Evolutionary conservation across 2,797 vertebrate genomes (phyloP).

Genomic region (Miichthys miiuy): DNA sequence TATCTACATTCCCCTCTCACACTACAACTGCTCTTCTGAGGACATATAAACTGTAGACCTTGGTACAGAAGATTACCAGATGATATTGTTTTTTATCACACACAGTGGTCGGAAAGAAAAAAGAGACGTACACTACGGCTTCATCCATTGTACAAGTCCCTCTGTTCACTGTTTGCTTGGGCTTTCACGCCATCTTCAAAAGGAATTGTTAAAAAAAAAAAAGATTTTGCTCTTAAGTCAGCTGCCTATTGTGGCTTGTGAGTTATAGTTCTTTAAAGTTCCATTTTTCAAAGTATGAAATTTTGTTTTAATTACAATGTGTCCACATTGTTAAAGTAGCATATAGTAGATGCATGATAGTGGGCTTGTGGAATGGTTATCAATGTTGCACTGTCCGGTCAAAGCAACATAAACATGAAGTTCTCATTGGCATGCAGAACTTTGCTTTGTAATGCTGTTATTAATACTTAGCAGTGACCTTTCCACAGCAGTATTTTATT

Average conservation of each 20-base stretch:
- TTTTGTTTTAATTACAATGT: slow-evolving; percentile 8
- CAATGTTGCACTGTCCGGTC: background rate
- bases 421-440: slow-evolving; percentile 23
- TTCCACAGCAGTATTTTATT: slow-evolving; percentile 16
- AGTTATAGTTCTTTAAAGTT: slow-evolving; percentile 21
- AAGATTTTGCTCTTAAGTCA: background rate
- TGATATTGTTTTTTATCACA: slow-evolving; percentile 65
- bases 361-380: background rate
- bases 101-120: slow-evolving; percentile 38
- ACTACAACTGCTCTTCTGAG: slow-evolving; percentile 64
- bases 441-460: slow-evolving; percentile 14
- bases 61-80: slow-evolving; percentile 59
- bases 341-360: background rate
- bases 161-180: background rate
- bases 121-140: background rate
- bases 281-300: background rate
- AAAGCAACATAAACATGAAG: background rate
- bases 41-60: slow-evolving; percentile 59
- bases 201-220: slow-evolving; percentile 30
- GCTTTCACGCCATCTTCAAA: slow-evolving; percentile 36
- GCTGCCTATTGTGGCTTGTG: background rate
- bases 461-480: slow-evolving; percentile 20
- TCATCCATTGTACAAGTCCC: slow-evolving; percentile 20
- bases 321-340: slow-evolving; percentile 4
- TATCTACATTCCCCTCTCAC: slow-evolving; percentile 70